Conservation (phyloP, 2,888 invertebrate species). For the Rhabditoides inermis region DNA sequence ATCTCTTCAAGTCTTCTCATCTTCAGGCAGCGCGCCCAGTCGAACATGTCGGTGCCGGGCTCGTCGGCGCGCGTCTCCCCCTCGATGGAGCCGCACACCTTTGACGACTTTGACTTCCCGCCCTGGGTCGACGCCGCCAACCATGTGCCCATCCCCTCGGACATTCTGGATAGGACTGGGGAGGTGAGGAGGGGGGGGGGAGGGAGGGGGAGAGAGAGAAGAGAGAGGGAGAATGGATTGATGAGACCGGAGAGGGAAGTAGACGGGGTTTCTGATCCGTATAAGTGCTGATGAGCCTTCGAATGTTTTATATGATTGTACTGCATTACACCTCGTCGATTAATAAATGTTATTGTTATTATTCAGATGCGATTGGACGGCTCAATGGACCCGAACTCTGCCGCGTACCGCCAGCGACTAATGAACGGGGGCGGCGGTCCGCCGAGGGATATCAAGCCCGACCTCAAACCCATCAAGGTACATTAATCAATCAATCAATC, state of each 20-base stretch:
- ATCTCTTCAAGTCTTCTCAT: too few species aligned
- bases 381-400: background rate
- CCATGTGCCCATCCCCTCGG: slow-evolving; percentile 21
- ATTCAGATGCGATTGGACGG: slow-evolving; percentile 7
- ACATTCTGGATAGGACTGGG: slow-evolving; percentile 36
- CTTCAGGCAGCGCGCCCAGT: slow-evolving; percentile 30
- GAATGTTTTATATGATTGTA: too few species aligned
- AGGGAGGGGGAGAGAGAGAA: too few species aligned
- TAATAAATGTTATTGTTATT: background rate
- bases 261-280: too few species aligned
- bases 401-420: background rate
- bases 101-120: slow-evolving; percentile 48
- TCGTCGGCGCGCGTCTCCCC: slow-evolving; percentile 29
- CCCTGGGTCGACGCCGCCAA: slow-evolving; percentile 31
- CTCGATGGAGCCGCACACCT: slow-evolving; percentile 17
- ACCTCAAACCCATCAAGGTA: slow-evolving; percentile 20
- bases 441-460: slow-evolving; percentile 11
- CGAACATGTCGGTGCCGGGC: slow-evolving; percentile 35
- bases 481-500: too few species aligned
- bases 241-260: too few species aligned
- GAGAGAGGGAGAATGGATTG: too few species aligned
- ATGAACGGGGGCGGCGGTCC: background rate
- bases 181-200: slow-evolving; percentile 14
- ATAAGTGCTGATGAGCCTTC: too few species aligned
- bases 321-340: background rate